Evolutionary conservation across 2,888 invertebrate genomes (phyloP).

Genomic region (Nyleta sp.): DNA sequence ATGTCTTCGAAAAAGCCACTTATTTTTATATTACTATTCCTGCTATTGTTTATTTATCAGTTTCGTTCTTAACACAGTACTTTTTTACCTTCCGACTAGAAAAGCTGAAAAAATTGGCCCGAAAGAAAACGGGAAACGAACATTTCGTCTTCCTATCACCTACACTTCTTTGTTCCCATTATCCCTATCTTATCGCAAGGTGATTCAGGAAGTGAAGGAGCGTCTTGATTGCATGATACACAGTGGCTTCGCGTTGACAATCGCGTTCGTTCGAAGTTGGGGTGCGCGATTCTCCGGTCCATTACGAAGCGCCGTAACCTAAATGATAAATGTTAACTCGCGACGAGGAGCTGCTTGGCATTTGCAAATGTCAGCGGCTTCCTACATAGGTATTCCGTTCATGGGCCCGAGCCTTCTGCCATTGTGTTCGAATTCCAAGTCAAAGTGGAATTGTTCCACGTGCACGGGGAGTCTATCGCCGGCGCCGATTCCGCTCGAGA

Average conservation of each 20-base stretch:
- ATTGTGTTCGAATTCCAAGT: constrained; percentile 66
- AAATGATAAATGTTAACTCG: constrained; percentile 74
- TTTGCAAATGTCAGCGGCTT: constrained; percentile 80
- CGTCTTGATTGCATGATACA: constrained; percentile 27
- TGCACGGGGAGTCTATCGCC: constrained; percentile 23
- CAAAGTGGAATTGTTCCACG: constrained; percentile 61
- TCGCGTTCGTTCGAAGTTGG: constrained; percentile 20
- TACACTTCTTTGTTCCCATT: no score
- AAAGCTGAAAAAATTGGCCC: no score
- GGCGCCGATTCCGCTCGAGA: constrained; percentile 34
- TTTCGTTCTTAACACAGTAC: no score
- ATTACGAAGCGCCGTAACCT: constrained; percentile 61
- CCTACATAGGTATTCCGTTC: constrained; percentile 72
- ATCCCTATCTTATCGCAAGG: neutral
- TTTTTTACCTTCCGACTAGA: no score
- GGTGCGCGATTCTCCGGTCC: constrained; percentile 36
- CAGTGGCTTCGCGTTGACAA: constrained; percentile 13
- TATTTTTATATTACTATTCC: no score
- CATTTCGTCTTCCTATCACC: no score
- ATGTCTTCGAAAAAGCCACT: no score
- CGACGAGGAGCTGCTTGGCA: constrained; percentile 73
- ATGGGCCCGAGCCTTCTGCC: constrained; percentile 68
- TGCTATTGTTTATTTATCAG: no score
- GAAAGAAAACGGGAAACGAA: no score
- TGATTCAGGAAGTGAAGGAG: constrained; percentile 19